Evolutionary conservation across 1,140 invertebrate species (phyloP).

Genomic region (Ceratoteleas bidentatus): DNA sequence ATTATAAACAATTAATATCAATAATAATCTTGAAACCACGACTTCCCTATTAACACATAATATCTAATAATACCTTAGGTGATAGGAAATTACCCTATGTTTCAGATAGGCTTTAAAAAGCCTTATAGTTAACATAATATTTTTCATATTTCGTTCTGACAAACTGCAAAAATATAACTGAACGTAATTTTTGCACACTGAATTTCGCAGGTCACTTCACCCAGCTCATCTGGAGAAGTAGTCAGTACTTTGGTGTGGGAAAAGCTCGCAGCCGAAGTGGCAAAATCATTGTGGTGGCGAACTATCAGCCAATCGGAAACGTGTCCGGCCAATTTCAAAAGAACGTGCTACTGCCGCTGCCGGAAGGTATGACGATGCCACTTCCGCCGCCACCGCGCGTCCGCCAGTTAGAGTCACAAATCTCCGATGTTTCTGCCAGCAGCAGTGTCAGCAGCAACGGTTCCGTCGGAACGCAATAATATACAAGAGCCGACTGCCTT

Average conservation of each 20-base stretch:
- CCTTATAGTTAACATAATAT: no score
- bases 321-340: conserved; percentile 87
- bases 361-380: conserved; percentile 81
- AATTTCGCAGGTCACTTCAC: conserved; percentile 90
- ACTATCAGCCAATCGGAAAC: conserved; percentile 91
- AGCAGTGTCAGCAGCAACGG: conserved; percentile 72
- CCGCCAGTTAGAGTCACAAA: conserved; percentile 57
- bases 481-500: conserved; percentile 73
- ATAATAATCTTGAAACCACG: no score
- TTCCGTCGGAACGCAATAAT: conserved; percentile 75
- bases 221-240: conserved; percentile 93
- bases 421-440: conserved; percentile 72
- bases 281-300: conserved; percentile 90
- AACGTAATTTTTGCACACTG: neutral
- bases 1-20: no score
- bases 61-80: no score
- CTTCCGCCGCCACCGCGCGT: conserved; percentile 70
- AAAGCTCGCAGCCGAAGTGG: conserved; percentile 89
- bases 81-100: no score
- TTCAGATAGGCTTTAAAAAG: no score
- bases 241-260: conserved; percentile 90
- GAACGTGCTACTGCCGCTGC: conserved; percentile 88
- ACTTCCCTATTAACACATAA: no score
- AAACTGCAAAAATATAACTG: no score
- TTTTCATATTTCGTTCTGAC: no score